Conservation (phyloP, 2,888 invertebrate genomes). For the Lasioglossum vierecki region DNA sequence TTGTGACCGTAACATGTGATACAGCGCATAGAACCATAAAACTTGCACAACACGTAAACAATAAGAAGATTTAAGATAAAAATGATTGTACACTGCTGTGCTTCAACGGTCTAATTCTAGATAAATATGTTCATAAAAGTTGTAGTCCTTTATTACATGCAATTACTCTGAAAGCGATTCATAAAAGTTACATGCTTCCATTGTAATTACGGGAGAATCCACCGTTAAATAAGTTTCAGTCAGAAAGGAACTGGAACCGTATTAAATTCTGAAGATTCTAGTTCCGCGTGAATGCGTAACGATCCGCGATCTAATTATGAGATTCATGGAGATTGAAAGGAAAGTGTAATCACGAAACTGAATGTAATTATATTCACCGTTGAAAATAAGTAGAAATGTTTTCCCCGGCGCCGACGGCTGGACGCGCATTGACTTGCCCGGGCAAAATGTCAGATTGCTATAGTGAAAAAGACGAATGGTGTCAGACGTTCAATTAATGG, state of each 20-base stretch:
- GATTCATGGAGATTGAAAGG: background rate
- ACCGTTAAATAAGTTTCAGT: background rate
- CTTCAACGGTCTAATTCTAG: too few relatives aligned
- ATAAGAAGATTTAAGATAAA: too few relatives aligned
- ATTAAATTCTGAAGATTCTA: background rate
- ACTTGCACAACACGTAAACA: too few relatives aligned
- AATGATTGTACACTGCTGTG: too few relatives aligned
- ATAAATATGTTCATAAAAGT: background rate
- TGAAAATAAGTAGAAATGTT: background rate
- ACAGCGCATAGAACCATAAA: too few relatives aligned
- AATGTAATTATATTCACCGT: background rate
- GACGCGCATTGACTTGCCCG: background rate
- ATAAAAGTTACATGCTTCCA: background rate
- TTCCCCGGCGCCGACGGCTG: background rate
- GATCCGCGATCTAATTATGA: background rate
- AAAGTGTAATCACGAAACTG: background rate
- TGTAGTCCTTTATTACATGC: background rate
- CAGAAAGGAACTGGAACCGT: too few relatives aligned
- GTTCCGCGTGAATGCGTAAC: background rate
- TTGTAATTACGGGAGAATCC: background rate
- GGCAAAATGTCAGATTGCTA: background rate
- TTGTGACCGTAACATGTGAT: too few relatives aligned
- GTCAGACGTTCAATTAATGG: conserved; percentile 10
- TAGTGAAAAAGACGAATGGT: background rate
- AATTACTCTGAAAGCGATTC: background rate